Evolutionary conservation across 2,888 invertebrate genomes (phyloP), one percentile per base, ranked within the genome.

Genomic region (Willowsia nigromaculata): DNA sequence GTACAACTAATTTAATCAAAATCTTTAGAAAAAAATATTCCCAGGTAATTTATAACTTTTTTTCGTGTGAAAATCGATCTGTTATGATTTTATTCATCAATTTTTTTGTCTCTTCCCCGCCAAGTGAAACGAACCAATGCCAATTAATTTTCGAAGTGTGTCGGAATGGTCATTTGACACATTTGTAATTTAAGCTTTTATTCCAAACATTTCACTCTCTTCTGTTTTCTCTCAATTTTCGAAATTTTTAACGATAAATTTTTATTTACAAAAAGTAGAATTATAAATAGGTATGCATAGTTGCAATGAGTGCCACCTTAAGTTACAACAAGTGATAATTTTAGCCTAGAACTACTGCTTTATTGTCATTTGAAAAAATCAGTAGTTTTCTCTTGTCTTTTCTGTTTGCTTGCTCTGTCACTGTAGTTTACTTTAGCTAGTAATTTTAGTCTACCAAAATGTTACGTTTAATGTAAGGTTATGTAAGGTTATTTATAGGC

Each of bases 281-380:
- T 1, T 59, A 13, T 25, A 62, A 47, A 22, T 6, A 50, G n/a
- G n/a, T 80, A 78, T 30, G 43, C 7, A 43, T 59, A 80, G 22
- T 65, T 87, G 87, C 87, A 87, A 87, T 40, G 87, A 87, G 87
- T 87, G 87, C 87, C 87, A 87, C 81, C 62, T 37, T 68, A 81
- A 59, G 62, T 40, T 82, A 81, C 81, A 81, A 78, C 22, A 18
- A 37, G 33, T 74, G 47, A 47, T 47, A 47, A 74, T 47, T 18
- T 25, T 22, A 30, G 62, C n/a, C 22, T 13, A 5, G 53, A 22
- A 53, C n/a, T 18, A 13, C 27, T 1, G 6, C 30, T 62, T 62
- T 62, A 13, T 5, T 7, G 13, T 56, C 37, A 37, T 68, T 68
- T 68, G 68, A 37, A 68, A 68, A 68, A 37, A 37, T 9, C 0